phyloP scores from a whole-genome alignment of 2,797 vertebrate species.

The Hydrophis major region DNA sequence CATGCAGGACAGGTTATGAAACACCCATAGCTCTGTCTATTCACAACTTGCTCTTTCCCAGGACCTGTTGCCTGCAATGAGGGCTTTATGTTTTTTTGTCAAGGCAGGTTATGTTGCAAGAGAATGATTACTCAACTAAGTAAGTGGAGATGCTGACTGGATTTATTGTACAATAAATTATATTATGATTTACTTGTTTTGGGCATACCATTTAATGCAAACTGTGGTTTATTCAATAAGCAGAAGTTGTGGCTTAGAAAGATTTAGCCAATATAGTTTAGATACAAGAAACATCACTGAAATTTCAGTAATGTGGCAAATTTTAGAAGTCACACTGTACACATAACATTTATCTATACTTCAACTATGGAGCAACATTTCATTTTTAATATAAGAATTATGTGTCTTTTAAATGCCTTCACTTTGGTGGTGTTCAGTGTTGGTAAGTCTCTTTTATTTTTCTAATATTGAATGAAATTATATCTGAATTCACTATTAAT shows the following conservation, averaged over 20 bases:
- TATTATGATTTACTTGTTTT: background rate
- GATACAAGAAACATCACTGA: background rate
- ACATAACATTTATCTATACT: background rate
- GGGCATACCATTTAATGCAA: background rate
- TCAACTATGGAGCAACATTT: background rate
- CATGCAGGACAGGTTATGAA: background rate
- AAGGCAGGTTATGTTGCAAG: background rate
- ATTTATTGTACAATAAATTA: background rate
- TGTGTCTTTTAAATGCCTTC: background rate
- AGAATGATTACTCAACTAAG: background rate
- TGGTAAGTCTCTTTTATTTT: background rate
- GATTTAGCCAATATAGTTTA: background rate
- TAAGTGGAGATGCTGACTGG: background rate
- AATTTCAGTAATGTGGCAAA: background rate
- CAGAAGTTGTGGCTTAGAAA: background rate
- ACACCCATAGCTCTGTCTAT: background rate
- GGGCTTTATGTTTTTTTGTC: background rate
- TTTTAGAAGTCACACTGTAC: background rate
- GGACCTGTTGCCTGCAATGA: background rate
- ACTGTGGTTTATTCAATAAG: background rate
- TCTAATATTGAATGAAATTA: background rate
- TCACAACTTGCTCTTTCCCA: background rate
- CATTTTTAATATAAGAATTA: background rate
- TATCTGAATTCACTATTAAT: background rate
- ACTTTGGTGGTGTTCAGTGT: background rate